Evolutionary conservation across 2,113 vertebrate genomes (phyloP).

Genomic region (Scortum barcoo): DNA sequence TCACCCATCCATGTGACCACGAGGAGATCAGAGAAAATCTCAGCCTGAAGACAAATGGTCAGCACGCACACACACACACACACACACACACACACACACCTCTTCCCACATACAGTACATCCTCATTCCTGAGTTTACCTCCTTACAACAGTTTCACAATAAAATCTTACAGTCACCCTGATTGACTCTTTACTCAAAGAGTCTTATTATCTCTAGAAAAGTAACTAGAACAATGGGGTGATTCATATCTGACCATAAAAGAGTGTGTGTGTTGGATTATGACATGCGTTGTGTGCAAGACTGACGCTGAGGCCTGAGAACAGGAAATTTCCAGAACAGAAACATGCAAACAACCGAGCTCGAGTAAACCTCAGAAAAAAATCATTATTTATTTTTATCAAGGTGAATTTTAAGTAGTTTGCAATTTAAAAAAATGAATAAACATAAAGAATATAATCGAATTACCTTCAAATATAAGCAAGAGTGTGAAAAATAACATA

Average conservation of each 20-base stretch:
- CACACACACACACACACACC: background rate
- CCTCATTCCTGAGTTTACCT: background rate
- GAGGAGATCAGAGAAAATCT: constrained; percentile 98
- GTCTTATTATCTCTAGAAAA: too few species aligned
- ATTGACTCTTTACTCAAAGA: background rate
- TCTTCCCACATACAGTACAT: background rate
- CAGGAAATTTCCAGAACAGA: too few species aligned
- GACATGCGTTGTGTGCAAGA: background rate
- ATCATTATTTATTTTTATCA: too few species aligned
- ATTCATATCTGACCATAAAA: background rate
- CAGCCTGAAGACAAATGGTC: constrained; percentile 88
- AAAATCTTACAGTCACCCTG: background rate
- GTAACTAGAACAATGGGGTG: background rate
- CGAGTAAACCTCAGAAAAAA: too few species aligned
- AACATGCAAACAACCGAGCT: too few species aligned
- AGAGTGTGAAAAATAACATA: too few species aligned
- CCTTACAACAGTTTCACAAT: background rate
- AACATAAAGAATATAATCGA: too few species aligned
- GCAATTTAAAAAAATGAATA: too few species aligned
- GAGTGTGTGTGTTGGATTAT: background rate
- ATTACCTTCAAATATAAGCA: too few species aligned
- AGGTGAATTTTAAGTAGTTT: too few species aligned
- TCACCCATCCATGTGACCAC: constrained; percentile 98
- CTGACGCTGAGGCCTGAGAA: too few species aligned
- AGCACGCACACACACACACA: background rate